phyloP scores from a whole-genome alignment of 2,888 invertebrate species.

The Drosophila lacicola region DNA sequence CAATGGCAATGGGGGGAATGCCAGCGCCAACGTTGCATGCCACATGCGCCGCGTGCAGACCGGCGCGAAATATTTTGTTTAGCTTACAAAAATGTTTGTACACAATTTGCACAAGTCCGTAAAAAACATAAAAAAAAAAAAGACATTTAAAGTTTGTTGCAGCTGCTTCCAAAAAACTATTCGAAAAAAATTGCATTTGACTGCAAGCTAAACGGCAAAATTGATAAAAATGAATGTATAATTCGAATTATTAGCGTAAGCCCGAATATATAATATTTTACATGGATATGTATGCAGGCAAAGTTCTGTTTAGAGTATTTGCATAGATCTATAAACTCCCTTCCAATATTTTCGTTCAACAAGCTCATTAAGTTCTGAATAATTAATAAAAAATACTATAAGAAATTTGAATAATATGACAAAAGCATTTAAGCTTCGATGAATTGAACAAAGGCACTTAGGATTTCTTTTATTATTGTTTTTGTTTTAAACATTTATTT shows the following conservation, averaged over 20 bases:
- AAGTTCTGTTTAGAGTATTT: neutral
- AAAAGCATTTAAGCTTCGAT: constrained; percentile 19
- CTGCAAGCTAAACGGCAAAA: neutral
- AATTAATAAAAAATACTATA: neutral
- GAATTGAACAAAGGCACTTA: neutral
- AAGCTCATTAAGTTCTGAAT: neutral
- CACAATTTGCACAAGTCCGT: constrained; percentile 40
- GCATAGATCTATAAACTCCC: neutral
- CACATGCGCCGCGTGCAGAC: constrained; percentile 55
- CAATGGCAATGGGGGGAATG: constrained; percentile 50
- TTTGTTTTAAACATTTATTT: constrained; percentile 14
- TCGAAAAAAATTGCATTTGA: neutral
- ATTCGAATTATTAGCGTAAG: constrained; percentile 1
- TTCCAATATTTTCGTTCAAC: neutral
- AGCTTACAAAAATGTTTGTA: constrained; percentile 55
- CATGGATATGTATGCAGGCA: too few relatives aligned
- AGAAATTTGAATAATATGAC: neutral
- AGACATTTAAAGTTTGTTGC: constrained; percentile 22
- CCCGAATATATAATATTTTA: neutral
- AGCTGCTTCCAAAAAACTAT: constrained; percentile 6
- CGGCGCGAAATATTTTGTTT: constrained; percentile 70
- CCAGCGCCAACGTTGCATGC: constrained; percentile 61
- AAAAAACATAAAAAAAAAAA: constrained; percentile 5
- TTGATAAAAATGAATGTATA: neutral
- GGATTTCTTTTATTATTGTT: too few relatives aligned